Conservation (phyloP, 30 jellyfish, hydroid and myxozoan genomes). For the Chironex yamaguchii region DNA sequence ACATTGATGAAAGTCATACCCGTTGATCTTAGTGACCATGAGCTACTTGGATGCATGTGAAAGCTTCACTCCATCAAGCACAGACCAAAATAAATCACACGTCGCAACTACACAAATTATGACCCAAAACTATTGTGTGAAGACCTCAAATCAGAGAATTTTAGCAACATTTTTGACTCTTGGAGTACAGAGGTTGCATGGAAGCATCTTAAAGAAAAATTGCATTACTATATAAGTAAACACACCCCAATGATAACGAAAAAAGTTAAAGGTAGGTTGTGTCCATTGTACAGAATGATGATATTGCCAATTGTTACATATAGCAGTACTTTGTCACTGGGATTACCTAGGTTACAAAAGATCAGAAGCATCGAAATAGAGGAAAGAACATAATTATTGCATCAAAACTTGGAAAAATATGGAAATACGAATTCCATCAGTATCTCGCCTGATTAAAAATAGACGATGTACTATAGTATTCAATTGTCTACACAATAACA, state of each 20-base stretch:
- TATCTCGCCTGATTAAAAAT: too few species aligned
- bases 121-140: background rate
- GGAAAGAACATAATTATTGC: too few species aligned
- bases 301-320: too few species aligned
- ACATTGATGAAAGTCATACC: background rate
- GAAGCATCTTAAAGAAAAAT: constrained; percentile 3
- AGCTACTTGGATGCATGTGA: background rate
- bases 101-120: background rate
- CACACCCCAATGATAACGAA: constrained; percentile 34
- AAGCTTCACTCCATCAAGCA: background rate
- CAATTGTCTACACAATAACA: too few species aligned
- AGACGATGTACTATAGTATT: too few species aligned
- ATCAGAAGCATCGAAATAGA: too few species aligned
- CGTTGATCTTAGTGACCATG: background rate
- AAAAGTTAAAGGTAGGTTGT: constrained; percentile 58
- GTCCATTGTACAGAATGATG: too few species aligned
- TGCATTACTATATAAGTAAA: background rate
- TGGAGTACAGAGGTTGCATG: constrained; percentile 18
- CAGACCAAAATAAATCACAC: background rate
- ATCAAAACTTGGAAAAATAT: too few species aligned
- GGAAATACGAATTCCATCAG: too few species aligned
- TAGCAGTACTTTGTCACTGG: too few species aligned
- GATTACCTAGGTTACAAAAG: too few species aligned
- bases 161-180: background rate
- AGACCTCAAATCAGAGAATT: background rate